These are phyloP conservation scores for Falco cherrug DNA, from an alignment of 2,797 vertebrate species.

Conservation along the genomic window DNA sequence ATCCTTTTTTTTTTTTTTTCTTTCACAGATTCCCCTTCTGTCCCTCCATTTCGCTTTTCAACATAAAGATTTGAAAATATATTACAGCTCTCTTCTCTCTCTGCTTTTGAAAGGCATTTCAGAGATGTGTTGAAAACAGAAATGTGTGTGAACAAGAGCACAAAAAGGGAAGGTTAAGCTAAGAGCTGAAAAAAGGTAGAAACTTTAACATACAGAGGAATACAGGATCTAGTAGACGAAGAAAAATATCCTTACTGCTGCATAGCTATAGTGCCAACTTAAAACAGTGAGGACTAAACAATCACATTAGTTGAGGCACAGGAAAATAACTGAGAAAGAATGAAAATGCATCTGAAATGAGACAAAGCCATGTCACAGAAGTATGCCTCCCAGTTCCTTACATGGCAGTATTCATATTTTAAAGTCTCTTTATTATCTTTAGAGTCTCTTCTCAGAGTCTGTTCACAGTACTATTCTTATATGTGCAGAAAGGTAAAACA, in stretches of 20 bases:
- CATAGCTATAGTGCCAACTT: not conserved
- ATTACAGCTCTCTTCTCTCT: not conserved
- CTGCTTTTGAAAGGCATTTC: not conserved
- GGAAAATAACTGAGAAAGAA: not conserved
- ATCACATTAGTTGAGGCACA: not conserved
- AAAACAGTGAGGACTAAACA: not conserved
- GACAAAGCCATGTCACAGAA: not conserved
- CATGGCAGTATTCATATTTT: not conserved
- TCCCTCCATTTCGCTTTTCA: not conserved
- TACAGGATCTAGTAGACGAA: not conserved
- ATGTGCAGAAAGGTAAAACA: not conserved
- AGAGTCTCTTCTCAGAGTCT: not conserved
- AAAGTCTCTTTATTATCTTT: not conserved
- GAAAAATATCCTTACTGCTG: not conserved
- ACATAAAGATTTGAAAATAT: not conserved
- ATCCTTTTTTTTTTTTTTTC: not conserved
- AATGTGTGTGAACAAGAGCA: not conserved
- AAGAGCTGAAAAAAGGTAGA: not conserved
- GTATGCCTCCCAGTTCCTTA: not conserved
- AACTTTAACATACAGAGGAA: not conserved
- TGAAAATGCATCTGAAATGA: not conserved
- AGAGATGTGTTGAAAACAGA: not conserved
- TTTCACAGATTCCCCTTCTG: not conserved
- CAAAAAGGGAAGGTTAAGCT: not conserved
- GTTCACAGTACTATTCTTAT: not conserved